Evolutionary conservation across 1,140 invertebrate species (phyloP).

Genomic region (Proales similis): DNA sequence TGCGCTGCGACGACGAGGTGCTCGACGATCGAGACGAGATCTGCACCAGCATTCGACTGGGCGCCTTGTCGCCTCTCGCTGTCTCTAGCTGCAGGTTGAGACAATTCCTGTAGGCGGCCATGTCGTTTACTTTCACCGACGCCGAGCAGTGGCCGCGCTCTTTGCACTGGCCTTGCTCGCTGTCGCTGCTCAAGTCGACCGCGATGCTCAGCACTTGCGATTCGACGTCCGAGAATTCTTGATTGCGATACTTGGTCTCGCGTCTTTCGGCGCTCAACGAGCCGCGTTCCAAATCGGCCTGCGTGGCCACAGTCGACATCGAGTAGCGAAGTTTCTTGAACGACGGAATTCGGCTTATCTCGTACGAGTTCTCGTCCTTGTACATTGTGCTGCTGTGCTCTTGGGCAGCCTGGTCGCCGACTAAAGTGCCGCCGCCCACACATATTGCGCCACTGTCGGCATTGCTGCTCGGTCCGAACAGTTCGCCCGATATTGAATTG

Average conservation of each 20-base stretch:
- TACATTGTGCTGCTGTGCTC: no score
- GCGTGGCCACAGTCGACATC: slow-evolving; percentile 28
- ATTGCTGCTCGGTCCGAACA: slow-evolving; percentile 12
- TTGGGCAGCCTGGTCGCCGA: no score
- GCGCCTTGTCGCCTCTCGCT: slow-evolving; percentile 14
- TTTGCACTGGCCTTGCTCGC: neutral
- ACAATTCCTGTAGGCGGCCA: slow-evolving; percentile 30
- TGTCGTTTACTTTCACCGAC: slow-evolving; percentile 25
- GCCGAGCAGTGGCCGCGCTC: neutral
- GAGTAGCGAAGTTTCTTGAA: slow-evolving; percentile 27
- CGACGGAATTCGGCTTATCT: slow-evolving; percentile 25
- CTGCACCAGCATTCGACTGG: slow-evolving; percentile 27
- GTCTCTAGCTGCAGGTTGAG: slow-evolving; percentile 26
- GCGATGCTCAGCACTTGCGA: slow-evolving; percentile 32
- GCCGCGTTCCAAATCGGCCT: slow-evolving; percentile 33
- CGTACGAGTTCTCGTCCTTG: no score
- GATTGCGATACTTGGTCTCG: slow-evolving; percentile 34
- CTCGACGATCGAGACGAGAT: slow-evolving; percentile 7
- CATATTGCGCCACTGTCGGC: no score
- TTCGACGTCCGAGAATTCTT: slow-evolving; percentile 31
- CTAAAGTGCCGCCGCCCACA: no score
- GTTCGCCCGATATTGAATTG: slow-evolving; percentile 1
- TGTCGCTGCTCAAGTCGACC: neutral
- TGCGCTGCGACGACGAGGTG: neutral
- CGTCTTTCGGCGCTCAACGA: slow-evolving; percentile 23